These are phyloP conservation scores for Platysteira castanea DNA, from an alignment of 2,113 vertebrate genomes.

Conservation along the genomic window DNA sequence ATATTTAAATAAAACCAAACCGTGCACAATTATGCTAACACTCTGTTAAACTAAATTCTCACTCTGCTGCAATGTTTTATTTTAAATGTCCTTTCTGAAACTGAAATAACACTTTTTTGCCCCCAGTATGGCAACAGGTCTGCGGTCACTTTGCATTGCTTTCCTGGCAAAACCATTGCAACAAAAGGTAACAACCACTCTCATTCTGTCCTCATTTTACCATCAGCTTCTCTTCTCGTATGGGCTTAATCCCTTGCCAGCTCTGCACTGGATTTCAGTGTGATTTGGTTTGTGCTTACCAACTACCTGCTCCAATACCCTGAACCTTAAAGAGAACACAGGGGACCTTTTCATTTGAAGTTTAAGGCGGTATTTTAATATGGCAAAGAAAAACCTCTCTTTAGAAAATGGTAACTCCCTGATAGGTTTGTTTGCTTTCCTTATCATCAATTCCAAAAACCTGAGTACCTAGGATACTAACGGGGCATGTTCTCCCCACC, in stretches of 20 bases:
- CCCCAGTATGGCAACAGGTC: neutral
- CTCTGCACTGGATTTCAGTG: neutral
- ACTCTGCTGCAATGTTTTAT: neutral
- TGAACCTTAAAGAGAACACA: constrained; percentile 13
- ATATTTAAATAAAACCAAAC: constrained; percentile 40
- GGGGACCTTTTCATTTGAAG: constrained; percentile 3
- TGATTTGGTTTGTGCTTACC: neutral
- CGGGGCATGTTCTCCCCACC: neutral
- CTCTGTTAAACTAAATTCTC: neutral
- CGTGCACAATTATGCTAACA: constrained; percentile 18
- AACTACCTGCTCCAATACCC: neutral
- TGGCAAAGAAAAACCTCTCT: constrained; percentile 9
- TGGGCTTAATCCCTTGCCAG: neutral
- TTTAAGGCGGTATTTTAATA: neutral
- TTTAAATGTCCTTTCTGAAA: neutral
- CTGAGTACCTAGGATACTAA: neutral
- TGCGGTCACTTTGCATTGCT: neutral
- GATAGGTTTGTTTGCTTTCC: constrained; percentile 46
- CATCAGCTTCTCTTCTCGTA: accelerated
- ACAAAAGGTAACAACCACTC: neutral
- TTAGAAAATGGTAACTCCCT: constrained; percentile 31
- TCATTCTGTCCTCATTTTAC: neutral
- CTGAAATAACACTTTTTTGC: neutral
- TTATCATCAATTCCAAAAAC: neutral
- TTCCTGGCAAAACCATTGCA: neutral